Base-by-base conservation (phyloP, 2,113 vertebrate genomes). In the Hippocampus zosterae region DNA sequence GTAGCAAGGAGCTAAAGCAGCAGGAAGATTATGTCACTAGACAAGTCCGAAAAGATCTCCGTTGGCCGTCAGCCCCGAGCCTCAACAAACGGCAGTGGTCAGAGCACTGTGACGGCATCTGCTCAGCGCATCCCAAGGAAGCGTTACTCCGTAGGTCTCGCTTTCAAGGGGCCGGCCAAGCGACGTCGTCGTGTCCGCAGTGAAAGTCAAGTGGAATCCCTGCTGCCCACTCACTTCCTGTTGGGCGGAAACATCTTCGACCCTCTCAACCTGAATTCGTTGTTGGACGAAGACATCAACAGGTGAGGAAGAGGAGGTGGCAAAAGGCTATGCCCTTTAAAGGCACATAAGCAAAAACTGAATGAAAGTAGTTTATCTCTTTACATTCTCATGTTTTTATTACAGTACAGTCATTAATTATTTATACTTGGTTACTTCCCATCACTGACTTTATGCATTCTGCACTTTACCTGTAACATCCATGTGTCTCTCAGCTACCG, bases 181-280 rank as follows among this genome's bases (percentile, higher is more conserved):
- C 92, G 93, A 1, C 85, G 91, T 0, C 92, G 93, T 0, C 92
- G 95, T 0, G 89, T 90, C 44, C 93, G 92, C 80, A 96, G 95
- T 0, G 95, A 96, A 68, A 91, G 93, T 76, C 89, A 88, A 65
- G 75, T 84, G 0, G 94, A 96, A 55, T 91, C 94, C 0, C 88
- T 94, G 4, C 88, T 95, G 1, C 95, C 94, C 0, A 94, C 91
- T 57, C 92, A 95, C 78, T 97, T 97, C 75, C 89, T 95, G 44
- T 68, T 98, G 77, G 96, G 96, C 0, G 96, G 96, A 19, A 98
- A 97, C 83, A 98, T 97, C 73, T 96, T 96, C 11, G 95, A 97
- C 80, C 96, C 96, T 0, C 85, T 98, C 16, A 98, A 98, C 81
- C 93, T 98, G 48, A 98, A 98, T 89, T 96, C 95, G 0, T 90